phyloP scores from a whole-genome alignment of 2,888 invertebrate genomes.

The Leptinotarsa peninsularis region DNA sequence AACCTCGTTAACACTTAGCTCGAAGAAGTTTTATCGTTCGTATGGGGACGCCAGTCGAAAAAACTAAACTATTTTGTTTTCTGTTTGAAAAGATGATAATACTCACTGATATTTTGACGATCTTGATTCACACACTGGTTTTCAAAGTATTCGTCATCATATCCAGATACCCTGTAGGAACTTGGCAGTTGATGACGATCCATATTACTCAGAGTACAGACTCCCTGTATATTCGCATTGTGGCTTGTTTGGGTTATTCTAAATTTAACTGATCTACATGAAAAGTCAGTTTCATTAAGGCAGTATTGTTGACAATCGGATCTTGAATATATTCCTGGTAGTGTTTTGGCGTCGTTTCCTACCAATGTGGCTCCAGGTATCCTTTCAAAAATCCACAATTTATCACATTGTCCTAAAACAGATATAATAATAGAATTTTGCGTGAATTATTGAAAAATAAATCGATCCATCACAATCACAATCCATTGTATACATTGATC shows the following conservation, averaged over 20 bases:
- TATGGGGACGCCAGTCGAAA: no score
- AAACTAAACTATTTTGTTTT: background rate
- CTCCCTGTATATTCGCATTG: conserved; percentile 64
- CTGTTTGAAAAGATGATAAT: background rate
- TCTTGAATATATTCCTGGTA: conserved; percentile 73
- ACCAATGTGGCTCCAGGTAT: conserved; percentile 81
- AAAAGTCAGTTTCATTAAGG: conserved; percentile 68
- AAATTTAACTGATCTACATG: conserved; percentile 72
- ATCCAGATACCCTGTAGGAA: conserved; percentile 80
- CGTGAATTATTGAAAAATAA: no score
- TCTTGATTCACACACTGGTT: conserved; percentile 75
- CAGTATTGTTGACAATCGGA: conserved; percentile 77
- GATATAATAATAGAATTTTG: background rate
- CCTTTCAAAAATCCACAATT: conserved; percentile 82
- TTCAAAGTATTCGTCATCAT: conserved; percentile 85
- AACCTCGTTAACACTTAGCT: no score
- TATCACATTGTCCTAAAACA: conserved; percentile 60
- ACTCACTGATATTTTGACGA: conserved; percentile 11
- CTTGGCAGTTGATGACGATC: conserved; percentile 82
- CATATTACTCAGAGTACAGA: conserved; percentile 78
- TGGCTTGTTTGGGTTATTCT: conserved; percentile 47
- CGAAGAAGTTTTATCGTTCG: no score
- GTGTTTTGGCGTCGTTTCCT: conserved; percentile 73
- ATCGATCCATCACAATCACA: no score
- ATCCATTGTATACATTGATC: no score